phyloP scores from a whole-genome alignment of 1,140 invertebrate genomes.

The Homalodisca vitripennis region DNA sequence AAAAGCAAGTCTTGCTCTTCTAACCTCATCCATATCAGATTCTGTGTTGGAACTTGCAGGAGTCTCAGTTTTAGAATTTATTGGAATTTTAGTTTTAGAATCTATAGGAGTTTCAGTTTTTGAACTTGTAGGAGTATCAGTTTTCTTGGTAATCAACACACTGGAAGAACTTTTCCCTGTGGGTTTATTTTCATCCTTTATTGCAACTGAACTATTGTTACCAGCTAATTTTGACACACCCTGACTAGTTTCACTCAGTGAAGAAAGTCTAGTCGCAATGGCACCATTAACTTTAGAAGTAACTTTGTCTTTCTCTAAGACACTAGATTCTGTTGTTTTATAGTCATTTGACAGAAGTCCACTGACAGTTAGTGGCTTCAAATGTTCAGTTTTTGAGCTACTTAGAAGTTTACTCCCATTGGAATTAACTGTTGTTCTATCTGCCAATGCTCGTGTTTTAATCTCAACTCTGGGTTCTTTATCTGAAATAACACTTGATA shows the following conservation, averaged over 20 bases:
- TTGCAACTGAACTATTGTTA: no score
- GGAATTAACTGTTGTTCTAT: neutral
- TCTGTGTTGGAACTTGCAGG: neutral
- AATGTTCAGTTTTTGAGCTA: neutral
- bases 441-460: neutral
- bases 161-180: no score
- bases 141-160: no score
- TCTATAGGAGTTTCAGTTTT: no score
- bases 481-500: neutral
- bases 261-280: no score
- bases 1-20: conserved; percentile 47
- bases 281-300: neutral
- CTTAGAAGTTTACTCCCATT: neutral
- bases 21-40: conserved; percentile 44
- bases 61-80: neutral
- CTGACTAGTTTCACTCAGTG: no score
- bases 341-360: conserved; percentile 1
- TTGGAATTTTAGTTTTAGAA: neutral
- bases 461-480: neutral
- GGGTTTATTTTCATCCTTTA: no score
- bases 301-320: neutral
- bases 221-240: no score
- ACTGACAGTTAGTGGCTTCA: conserved; percentile 12
- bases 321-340: conserved; percentile 28
- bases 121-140: no score